These are phyloP conservation scores for Paguma larvata DNA, from an alignment of 2,797 vertebrate species.

Conservation along the genomic window DNA sequence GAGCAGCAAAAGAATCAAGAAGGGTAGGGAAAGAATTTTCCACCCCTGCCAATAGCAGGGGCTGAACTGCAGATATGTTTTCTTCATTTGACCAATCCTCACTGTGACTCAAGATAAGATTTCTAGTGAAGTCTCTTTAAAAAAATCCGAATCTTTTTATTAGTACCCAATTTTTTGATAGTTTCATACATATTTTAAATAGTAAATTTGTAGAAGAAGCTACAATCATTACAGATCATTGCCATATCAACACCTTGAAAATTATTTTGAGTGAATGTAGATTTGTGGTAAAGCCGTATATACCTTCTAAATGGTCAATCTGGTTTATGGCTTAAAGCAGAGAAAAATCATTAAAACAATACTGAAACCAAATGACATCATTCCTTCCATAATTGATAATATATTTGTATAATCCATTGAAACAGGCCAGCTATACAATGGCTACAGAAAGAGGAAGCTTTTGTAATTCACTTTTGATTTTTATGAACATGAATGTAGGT, in stretches of 20 bases:
- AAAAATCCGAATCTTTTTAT: not conserved
- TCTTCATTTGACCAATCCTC: not conserved
- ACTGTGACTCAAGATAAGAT: slow-evolving; percentile 40
- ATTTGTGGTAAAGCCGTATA: not conserved
- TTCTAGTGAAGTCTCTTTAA: slow-evolving; percentile 7
- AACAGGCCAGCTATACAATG: not conserved
- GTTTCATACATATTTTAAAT: slow-evolving; percentile 56
- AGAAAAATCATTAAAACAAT: not conserved
- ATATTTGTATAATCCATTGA: not conserved
- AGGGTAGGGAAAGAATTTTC: not conserved
- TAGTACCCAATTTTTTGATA: not conserved
- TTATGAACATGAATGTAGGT: not conserved
- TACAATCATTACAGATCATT: slow-evolving; percentile 19
- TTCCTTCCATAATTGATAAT: not conserved
- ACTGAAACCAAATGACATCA: not conserved
- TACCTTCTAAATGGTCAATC: not conserved
- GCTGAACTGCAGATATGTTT: not conserved
- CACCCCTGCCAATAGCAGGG: not conserved
- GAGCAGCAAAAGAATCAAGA: not conserved
- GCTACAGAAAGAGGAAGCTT: not conserved
- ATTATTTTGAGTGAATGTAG: not conserved
- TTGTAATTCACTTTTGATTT: not conserved
- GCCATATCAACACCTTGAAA: not conserved
- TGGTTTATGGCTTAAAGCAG: not conserved
- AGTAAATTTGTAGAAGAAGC: not conserved